Conservation (phyloP, 92 coral and sea anemone genomes). For the Parazoanthus darwini region DNA sequence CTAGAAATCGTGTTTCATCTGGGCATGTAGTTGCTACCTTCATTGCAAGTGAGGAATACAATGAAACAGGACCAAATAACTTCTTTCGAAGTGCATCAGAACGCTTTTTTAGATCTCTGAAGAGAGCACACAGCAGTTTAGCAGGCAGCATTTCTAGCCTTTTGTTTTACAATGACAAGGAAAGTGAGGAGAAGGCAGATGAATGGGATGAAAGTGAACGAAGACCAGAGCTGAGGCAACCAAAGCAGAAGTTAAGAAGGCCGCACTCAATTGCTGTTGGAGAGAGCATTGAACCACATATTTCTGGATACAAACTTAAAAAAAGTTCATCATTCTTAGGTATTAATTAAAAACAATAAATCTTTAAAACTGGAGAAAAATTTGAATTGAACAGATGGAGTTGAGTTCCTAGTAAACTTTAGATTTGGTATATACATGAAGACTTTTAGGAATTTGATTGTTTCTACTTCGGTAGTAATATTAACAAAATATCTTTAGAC, state of each 20-base stretch:
- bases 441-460: neutral
- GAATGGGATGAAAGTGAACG: neutral
- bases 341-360: neutral
- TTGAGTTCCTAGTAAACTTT: neutral
- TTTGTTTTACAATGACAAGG: constrained; percentile 34
- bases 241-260: constrained; percentile 48
- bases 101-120: constrained; percentile 70
- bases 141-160: constrained; percentile 80
- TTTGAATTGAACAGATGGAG: neutral
- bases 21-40: neutral
- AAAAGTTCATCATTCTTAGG: constrained; percentile 28
- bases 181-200: constrained; percentile 17
- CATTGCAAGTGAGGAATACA: constrained; percentile 8
- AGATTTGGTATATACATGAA: neutral
- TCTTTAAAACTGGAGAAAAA: neutral
- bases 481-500: neutral
- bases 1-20: constrained; percentile 18
- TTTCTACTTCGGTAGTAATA: neutral
- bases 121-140: constrained; percentile 67
- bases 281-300: constrained; percentile 54
- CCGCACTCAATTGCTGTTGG: constrained; percentile 77
- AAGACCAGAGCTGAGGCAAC: neutral
- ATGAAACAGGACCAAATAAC: constrained; percentile 43
- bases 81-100: constrained; percentile 76
- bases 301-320: constrained; percentile 35